phyloP scores from a whole-genome alignment of 2,113 vertebrate genomes.

The Orthonyx spaldingii region DNA sequence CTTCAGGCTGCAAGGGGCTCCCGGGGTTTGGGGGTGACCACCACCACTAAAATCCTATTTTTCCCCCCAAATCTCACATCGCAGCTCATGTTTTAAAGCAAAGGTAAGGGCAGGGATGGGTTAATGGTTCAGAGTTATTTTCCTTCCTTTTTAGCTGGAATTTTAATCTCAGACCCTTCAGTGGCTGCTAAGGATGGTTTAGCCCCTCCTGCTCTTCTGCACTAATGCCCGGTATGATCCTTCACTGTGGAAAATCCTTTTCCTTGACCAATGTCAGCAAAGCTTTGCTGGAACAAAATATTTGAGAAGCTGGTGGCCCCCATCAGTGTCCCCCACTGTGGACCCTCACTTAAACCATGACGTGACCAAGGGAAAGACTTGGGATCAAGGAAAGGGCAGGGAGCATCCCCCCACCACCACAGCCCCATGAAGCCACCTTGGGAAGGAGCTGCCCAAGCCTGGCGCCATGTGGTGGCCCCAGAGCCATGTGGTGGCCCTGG shows the following conservation, averaged over 20 bases:
- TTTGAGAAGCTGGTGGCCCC: neutral
- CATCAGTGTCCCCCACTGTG: neutral
- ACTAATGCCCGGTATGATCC: fast-evolving
- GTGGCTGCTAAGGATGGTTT: neutral
- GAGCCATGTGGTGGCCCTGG: neutral
- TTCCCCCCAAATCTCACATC: fast-evolving
- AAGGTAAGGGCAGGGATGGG: neutral
- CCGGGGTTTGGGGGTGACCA: neutral
- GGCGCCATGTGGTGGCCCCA: neutral
- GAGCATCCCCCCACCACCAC: neutral
- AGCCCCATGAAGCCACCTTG: neutral
- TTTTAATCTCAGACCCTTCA: neutral
- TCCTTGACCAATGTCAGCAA: neutral
- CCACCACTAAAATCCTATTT: neutral
- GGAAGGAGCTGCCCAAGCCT: neutral
- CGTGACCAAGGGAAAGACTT: neutral
- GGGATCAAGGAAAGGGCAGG: neutral
- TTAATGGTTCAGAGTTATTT: neutral
- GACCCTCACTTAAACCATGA: neutral
- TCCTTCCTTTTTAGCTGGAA: neutral
- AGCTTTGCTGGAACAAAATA: neutral
- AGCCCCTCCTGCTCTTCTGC: neutral
- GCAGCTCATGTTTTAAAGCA: conserved; percentile 15
- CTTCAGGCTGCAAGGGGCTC: neutral
- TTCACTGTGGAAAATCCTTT: neutral